Base-by-base conservation (phyloP, 1,140 invertebrate genomes). In the Melipona quadrifasciata region DNA sequence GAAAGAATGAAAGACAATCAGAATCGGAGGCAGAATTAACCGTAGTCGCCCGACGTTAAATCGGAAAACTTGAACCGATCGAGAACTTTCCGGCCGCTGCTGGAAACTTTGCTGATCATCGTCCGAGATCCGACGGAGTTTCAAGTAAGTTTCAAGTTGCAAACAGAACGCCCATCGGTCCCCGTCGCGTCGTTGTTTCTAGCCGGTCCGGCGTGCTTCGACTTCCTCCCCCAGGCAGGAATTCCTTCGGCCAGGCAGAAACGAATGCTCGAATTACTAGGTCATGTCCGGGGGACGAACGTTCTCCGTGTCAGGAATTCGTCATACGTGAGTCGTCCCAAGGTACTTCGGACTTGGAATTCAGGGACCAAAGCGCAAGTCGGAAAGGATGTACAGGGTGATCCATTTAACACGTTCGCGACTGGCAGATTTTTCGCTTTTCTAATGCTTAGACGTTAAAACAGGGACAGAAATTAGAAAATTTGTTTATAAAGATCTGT, bases 251-350 rank as follows among this genome's bases (percentile, higher is more conserved):
- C 51, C 55, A 34, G 82, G 34, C 21, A 34, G 65, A 34, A 61
- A 67, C 64, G 76, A 82, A 89, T 79, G 67, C 68, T 68, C 53
- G 80, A 86, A 89, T 89, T 86, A 84, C 65, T 81, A 78, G 77
- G 77, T 67, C 84, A 76, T 58, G 70, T 53, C 27, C 21, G 21
- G 61, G 16, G 67, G 51, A 53, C 72, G 78, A 86, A 80, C 79
- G 84, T 89, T 82, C 53, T 67, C 53, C 53, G 82, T 79, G 85
- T 90, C 85, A 84, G 89, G 84, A 47, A 47, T 47, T 47, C 39
- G 39, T 47, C 39, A 47, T 47, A 47, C 8, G 39, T 6, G 39
- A 47, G 39, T 47, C 39, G 8, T 47, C 8, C 39, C 8, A 10
- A 8, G 39, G 39, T 47, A 47, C 39, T 47, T 47, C 8, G 39